These are phyloP conservation scores for Colossoma macropomum DNA, from an alignment of 2,113 vertebrate species.

Conservation along the genomic window DNA sequence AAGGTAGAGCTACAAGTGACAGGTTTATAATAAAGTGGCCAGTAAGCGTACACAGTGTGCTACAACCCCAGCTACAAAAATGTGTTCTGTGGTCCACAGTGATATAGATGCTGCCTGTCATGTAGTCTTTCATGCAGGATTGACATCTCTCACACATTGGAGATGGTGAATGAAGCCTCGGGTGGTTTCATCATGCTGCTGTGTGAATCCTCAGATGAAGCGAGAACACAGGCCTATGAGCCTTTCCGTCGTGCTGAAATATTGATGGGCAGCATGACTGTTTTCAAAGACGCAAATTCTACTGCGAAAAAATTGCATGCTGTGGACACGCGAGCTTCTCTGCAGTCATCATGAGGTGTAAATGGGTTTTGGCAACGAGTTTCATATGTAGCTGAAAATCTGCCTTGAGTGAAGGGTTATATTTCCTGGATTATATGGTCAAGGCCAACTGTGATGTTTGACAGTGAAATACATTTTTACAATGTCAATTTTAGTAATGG, in stretches of 20 bases:
- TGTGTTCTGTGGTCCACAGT: neutral
- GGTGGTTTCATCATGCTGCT: conserved; percentile 53
- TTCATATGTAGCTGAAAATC: neutral
- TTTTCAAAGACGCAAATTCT: conserved; percentile 14
- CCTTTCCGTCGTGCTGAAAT: conserved; percentile 53
- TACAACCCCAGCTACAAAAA: neutral
- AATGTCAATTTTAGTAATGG: neutral
- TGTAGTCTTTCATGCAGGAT: conserved; percentile 49
- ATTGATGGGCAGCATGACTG: conserved; percentile 51
- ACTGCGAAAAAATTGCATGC: neutral
- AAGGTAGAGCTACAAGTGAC: too few relatives aligned
- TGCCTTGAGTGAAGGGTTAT: neutral
- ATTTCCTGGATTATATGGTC: neutral
- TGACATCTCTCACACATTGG: conserved; percentile 58
- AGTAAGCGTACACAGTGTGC: neutral
- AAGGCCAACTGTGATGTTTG: neutral
- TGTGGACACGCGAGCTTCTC: neutral
- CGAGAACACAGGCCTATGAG: conserved; percentile 40
- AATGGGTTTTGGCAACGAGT: neutral
- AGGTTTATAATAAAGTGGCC: too few relatives aligned
- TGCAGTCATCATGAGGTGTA: neutral
- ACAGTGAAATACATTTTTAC: neutral
- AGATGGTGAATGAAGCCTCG: conserved; percentile 54
- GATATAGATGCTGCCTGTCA: conserved; percentile 54
- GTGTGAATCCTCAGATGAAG: conserved; percentile 60